Conservation (phyloP, 2,113 vertebrate species). For the Phasianus colchicus region DNA sequence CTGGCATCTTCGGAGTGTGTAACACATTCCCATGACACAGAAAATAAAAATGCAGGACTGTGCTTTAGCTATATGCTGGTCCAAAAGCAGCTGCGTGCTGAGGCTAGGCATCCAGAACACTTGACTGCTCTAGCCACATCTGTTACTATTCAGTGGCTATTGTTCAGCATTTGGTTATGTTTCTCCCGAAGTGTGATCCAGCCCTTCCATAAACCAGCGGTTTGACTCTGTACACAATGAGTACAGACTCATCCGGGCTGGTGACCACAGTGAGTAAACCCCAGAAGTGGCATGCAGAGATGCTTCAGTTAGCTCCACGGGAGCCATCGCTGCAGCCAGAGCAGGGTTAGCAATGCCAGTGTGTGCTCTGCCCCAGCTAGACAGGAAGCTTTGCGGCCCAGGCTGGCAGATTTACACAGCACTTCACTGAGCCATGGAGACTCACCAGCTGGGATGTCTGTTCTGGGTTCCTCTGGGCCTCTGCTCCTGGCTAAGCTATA, state of each 20-base stretch:
- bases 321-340: not conserved
- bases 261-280: not conserved
- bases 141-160: slow-evolving; percentile 33
- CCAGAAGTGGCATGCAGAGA: not conserved
- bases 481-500: not conserved
- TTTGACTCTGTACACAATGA: slow-evolving; percentile 17
- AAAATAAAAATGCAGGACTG: not conserved
- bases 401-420: not conserved
- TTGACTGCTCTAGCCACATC: slow-evolving; percentile 28
- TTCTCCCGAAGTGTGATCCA: slow-evolving; percentile 27
- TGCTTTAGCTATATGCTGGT: not conserved
- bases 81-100: not conserved
- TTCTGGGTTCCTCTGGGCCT: not conserved
- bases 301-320: not conserved
- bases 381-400: not conserved
- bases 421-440: not conserved
- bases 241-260: not conserved
- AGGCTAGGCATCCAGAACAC: not conserved
- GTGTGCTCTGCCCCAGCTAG: not conserved
- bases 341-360: not conserved
- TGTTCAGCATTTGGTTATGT: not conserved
- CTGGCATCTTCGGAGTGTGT: not conserved
- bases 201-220: not conserved
- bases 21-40: not conserved
- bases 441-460: not conserved